These are phyloP conservation scores for Macaria notata DNA, from an alignment of 2,888 invertebrate species.

Conservation along the genomic window DNA sequence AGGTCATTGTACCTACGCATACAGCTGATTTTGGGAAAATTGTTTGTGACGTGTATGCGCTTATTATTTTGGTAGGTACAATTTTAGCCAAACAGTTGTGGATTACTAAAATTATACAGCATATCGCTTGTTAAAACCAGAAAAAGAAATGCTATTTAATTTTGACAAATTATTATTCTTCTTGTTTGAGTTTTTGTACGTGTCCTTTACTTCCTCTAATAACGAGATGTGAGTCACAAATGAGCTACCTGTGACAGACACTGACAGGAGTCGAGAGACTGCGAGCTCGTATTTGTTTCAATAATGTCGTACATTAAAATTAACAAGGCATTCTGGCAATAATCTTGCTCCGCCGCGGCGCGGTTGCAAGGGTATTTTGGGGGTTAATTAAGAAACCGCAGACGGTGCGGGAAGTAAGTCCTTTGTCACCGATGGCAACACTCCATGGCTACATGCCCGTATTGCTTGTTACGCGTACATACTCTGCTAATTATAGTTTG, in stretches of 20 bases:
- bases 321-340: constrained; percentile 72
- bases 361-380: constrained; percentile 70
- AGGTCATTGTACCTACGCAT: neutral
- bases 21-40: no score
- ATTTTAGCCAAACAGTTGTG: no score
- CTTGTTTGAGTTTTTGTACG: no score
- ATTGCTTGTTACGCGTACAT: no score
- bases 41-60: no score
- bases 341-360: constrained; percentile 67
- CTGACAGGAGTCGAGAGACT: constrained; percentile 40
- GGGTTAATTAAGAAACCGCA: constrained; percentile 81
- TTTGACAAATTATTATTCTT: no score
- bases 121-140: no score
- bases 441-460: constrained; percentile 39
- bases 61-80: no score
- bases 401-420: constrained; percentile 68
- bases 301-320: constrained; percentile 73
- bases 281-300: constrained; percentile 66
- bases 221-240: constrained; percentile 9
- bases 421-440: constrained; percentile 73
- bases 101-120: no score
- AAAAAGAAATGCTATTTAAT: no score
- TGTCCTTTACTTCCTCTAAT: neutral
- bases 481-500: no score
- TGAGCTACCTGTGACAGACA: constrained; percentile 44